Evolutionary conservation across 2,113 vertebrate genomes (phyloP), one percentile per base, ranked within the genome.

Genomic region (Carassius gibelio): DNA sequence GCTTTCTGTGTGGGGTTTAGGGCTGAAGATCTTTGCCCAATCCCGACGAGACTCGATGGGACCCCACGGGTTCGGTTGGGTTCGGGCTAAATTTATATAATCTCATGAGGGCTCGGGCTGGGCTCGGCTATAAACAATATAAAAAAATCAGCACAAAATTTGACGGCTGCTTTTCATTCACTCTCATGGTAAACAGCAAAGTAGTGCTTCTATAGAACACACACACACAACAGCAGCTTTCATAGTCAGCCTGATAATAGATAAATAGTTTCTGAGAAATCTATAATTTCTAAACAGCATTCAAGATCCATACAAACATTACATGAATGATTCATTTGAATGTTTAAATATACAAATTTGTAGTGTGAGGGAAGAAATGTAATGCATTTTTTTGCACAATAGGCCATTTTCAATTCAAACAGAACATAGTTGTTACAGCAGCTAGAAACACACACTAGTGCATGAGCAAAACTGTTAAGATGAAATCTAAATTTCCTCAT

Each of bases 301-400:
- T 45, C n/a, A 26, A 52, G 6, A 26, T 7, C 5, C 45, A 75
- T 61, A n/a, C 45, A 36, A 81, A 4, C 38, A 48, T 80, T 61
- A 45, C 8, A 30, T 80, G 77, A 80, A 80, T 64, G 8, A 45
- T 26, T 17, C 5, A 45, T 80, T 80, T 26, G 77, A 62, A 62
- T 42, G 10, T 61, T 62, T 42, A 26, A 59, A 78, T 45, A 38
- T 52, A 64, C 21, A 17, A 23, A 14, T 45, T 45, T 61, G 21
- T 15, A 26, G n/a, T 15, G 0, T 23, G 19, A 26, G 7, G 13
- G 7, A 75, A 5, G 2, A 75, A 75, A 42, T 13, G 26, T 38
- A 14, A 79, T 61, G 0, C 10, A 64, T 45, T 80, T 79, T 30
- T 30, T 64, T 80, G 17, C 36, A 42, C 36, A 7, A 45, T 21